Conservation (phyloP, 2,113 vertebrate species). For the Dendrocopos noguchii region DNA sequence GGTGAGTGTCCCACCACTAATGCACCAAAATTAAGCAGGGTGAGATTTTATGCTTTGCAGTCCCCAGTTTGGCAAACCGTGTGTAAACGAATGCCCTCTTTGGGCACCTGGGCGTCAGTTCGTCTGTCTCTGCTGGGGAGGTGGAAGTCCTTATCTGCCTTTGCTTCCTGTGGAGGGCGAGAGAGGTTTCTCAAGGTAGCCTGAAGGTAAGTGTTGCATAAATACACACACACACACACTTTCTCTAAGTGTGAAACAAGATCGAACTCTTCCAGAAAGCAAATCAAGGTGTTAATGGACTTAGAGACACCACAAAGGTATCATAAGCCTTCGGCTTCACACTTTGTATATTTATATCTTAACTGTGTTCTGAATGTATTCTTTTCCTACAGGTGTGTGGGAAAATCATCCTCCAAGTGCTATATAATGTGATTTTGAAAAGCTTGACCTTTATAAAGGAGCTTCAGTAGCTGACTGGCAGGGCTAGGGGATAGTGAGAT, state of each 20-base stretch:
- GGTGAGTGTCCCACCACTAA: not conserved
- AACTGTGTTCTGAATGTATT: not conserved
- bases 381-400: not conserved
- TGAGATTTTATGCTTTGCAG: not conserved
- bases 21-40: not conserved
- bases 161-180: not conserved
- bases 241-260: not conserved
- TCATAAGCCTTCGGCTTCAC: not conserved
- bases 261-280: not conserved
- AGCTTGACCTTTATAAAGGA: not conserved
- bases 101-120: not conserved
- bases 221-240: not conserved
- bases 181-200: not conserved
- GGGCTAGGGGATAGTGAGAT: not conserved
- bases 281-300: not conserved
- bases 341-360: not conserved
- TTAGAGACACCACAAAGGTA: not conserved
- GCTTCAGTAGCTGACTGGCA: not conserved
- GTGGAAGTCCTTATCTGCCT: not conserved
- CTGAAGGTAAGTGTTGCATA: not conserved
- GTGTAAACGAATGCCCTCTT: not conserved
- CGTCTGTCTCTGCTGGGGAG: not conserved
- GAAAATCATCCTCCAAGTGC: not conserved
- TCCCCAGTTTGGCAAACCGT: not conserved
- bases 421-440: rapidly evolving